Conservation (phyloP, 1,140 invertebrate genomes). For the Pseudobourletiella spinata region DNA sequence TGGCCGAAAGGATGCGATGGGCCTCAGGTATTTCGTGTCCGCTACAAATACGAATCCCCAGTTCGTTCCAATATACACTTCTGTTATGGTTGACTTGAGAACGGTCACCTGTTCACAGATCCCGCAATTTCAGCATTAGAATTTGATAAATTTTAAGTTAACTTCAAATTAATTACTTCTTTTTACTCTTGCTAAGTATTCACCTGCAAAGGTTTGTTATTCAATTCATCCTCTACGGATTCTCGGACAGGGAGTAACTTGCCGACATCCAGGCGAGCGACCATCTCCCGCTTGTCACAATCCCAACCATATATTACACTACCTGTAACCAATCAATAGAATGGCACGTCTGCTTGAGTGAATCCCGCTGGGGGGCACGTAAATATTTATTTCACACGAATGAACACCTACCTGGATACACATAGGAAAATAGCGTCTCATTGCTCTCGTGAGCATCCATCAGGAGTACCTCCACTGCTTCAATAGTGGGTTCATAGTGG, state of each 20-base stretch:
- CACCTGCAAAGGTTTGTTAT: slow-evolving; percentile 31
- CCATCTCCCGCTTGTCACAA: slow-evolving; percentile 29
- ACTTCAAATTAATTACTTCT: too few species aligned
- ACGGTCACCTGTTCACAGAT: slow-evolving; percentile 65
- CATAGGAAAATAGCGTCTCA: slow-evolving; percentile 61
- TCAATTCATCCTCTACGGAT: slow-evolving; percentile 29
- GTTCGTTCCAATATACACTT: slow-evolving; percentile 76
- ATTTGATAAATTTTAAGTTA: too few species aligned
- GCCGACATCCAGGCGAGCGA: slow-evolving; percentile 26
- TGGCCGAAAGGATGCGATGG: slow-evolving; percentile 80
- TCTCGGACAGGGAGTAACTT: slow-evolving; percentile 29
- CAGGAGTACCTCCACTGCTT: slow-evolving; percentile 52
- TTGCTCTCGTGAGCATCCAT: slow-evolving; percentile 35
- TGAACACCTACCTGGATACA: slow-evolving; percentile 49
- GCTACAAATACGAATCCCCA: slow-evolving; percentile 86
- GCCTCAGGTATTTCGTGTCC: slow-evolving; percentile 64
- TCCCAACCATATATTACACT: slow-evolving; percentile 32
- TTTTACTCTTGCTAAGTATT: too few species aligned
- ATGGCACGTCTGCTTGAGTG: not conserved
- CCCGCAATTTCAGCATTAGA: too few species aligned
- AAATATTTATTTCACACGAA: not conserved
- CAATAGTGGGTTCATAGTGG: slow-evolving; percentile 50
- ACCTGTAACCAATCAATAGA: slow-evolving; percentile 9
- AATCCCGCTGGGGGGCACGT: too few species aligned
- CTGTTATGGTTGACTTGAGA: slow-evolving; percentile 54